Evolutionary conservation across 2,888 invertebrate genomes (phyloP), one percentile per base, ranked within the genome.

Genomic region (Drosophila melanosoma): DNA sequence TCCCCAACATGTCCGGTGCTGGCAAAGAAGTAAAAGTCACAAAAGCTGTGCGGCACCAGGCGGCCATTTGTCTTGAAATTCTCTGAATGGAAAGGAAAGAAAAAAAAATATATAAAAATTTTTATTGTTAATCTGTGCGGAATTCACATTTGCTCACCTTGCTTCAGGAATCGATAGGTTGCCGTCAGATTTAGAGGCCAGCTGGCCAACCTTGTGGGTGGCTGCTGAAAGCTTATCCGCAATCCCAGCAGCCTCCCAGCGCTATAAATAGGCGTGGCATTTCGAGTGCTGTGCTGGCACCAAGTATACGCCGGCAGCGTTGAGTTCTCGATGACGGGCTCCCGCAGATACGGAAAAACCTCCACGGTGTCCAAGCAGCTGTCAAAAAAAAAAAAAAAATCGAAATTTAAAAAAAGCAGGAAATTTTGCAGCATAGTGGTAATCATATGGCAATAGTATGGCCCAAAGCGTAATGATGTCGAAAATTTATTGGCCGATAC

Each of bases 1-100:
- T 74, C 74, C 1, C 76, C 81, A n/a, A 71, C 77, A 8, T 36
- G 70, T 15, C 79, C 76, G 26, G 90, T 78, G 82, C 91, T 96
- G 95, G 97, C 96, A 91, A 96, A 95, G 93, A 97, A 97, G 93
- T 96, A 96, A 93, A 96, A 97, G 93, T 98, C 97, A 92, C 98
- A 98, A 94, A 95, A 96, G 63, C 96, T 96, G 49, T 96, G 96
- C 32, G 95, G 94, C 85, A 97, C 94, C 86, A 95, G 94, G 85
- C 96, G 95, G 23, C 97, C 97, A 91, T 97, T 96, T 32, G 96
- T 97, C 91, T 96, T 96, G 93, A 97, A 98, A 86, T 96, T 94
- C 87, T 96, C 97, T 98, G 94, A n/a, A 15, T 17, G 35, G 10
- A 48, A 8, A 15, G 35, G 10, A 42, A 8, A 15, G 45, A 15